Percentiles rank a stretch among this genome's conserved stretches.
These are phyloP conservation scores for Isaurus tuberculatus DNA, from an alignment of 92 coral and sea anemone species.

Conservation along the genomic window DNA sequence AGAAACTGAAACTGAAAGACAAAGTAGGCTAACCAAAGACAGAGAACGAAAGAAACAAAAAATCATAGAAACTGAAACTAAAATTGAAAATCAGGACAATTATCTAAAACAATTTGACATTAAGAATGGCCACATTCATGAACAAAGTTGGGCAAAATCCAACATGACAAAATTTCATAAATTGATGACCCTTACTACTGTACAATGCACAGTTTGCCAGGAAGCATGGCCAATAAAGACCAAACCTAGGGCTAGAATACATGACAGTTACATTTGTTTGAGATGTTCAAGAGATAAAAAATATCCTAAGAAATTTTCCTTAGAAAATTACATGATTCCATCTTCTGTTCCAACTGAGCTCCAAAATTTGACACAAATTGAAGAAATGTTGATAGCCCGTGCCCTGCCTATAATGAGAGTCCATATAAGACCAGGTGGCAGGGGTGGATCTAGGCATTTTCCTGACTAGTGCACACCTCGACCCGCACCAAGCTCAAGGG, in stretches of 20 bases:
- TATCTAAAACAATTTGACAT: neutral
- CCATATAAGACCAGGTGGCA: constrained; percentile 52
- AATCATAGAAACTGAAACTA: neutral
- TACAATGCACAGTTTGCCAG: constrained; percentile 54
- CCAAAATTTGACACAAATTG: constrained; percentile 62
- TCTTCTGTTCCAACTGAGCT: constrained; percentile 62
- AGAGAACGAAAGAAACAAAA: neutral
- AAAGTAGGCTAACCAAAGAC: neutral
- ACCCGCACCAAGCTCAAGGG: no score
- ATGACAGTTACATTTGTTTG: constrained; percentile 44
- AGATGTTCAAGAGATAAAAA: constrained; percentile 53
- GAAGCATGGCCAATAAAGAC: constrained; percentile 67
- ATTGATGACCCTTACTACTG: constrained; percentile 1
- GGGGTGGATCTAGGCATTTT: no score
- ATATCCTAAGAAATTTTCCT: constrained; percentile 56
- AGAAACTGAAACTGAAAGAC: neutral
- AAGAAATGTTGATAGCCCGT: constrained; percentile 81
- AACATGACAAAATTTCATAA: constrained; percentile 50
- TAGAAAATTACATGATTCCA: constrained; percentile 61
- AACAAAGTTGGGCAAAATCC: constrained; percentile 50
- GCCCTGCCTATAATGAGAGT: constrained; percentile 71
- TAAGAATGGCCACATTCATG: neutral
- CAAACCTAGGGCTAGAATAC: constrained; percentile 34
- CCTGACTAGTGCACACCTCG: no score
- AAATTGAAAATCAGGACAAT: neutral